Base-by-base conservation (phyloP, 1,140 invertebrate genomes). In the Sarcophaga bullata region DNA sequence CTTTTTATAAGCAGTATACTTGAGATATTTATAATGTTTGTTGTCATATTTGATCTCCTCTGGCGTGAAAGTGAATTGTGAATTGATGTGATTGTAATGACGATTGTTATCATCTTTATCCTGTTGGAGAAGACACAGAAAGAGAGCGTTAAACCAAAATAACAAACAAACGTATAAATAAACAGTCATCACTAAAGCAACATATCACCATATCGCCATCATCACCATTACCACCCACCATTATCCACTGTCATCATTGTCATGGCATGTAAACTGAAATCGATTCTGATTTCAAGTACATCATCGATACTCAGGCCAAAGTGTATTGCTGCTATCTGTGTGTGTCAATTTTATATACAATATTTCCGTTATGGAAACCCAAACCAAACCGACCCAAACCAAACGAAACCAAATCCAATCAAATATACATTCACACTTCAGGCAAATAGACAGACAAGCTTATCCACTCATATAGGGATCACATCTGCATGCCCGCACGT, bases 1-100 rank as follows among this genome's bases (percentile, higher is more conserved):
- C 88, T 95, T 95, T 85, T 92, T 92, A 84, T 93, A 94, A 86
- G 95, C 94, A 25, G 93, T 94, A 86, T 95, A 95, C 88, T 95
- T 95, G 85, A 95, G 93, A 87, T 95, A 95, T 86, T 95, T 95
- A 90, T 95, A 95, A 89, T 95, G 94, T 90, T 95, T 95, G 91
- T 95, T 95, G 85, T 95, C 94, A 86, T 94, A 95, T 88, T 95
- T 95, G 89, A 95, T 95, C 87, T 95, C 94, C 85, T 94, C 93
- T 8, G 94, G 94, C 8, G 94, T 95, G 86, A 95, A 93, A 49
- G 93, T 94, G 86, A 94, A 92, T 86, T 92, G 88, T 85, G 90
- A 86, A 85, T 90, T 90, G 84, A 90, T 90, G 83, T 90, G 89
- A 85, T 90, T 90, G 62, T 86, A 88, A 82, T 90, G 89, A 13